Conservation (phyloP, 2,797 vertebrate species). For the Heterohyrax brucei region DNA sequence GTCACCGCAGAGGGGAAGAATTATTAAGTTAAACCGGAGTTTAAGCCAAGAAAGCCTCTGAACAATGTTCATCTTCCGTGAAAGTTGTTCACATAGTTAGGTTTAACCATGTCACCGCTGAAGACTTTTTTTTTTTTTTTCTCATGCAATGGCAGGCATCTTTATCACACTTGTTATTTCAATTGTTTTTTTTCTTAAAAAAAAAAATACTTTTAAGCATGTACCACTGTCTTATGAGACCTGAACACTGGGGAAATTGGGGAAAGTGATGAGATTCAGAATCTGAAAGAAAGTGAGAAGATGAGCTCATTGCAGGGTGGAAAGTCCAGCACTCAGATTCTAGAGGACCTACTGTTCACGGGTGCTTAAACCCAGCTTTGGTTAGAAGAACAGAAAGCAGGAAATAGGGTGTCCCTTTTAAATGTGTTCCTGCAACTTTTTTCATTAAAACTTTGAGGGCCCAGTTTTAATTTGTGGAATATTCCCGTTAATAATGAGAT, state of each 20-base stretch:
- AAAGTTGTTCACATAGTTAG: constrained; percentile 90
- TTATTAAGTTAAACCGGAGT: constrained; percentile 93
- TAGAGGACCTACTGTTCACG: background rate
- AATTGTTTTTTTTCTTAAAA: constrained; percentile 25
- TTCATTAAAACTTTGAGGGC: constrained; percentile 92
- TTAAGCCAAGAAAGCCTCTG: constrained; percentile 92
- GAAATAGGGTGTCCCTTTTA: constrained; percentile 83
- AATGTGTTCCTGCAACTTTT: constrained; percentile 91
- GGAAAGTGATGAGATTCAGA: background rate
- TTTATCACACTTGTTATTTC: constrained; percentile 79
- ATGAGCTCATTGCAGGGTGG: background rate
- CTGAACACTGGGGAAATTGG: constrained; percentile 56
- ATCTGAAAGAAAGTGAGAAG: background rate
- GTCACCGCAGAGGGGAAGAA: constrained; percentile 93
- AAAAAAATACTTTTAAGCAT: constrained; percentile 79
- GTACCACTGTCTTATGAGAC: constrained; percentile 75
- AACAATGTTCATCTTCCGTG: constrained; percentile 92
- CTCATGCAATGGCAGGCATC: background rate
- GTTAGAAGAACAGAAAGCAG: constrained; percentile 57
- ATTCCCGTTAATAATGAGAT: constrained; percentile 95
- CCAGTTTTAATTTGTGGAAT: constrained; percentile 93
- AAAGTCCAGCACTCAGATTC: background rate
- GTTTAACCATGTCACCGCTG: constrained; percentile 92
- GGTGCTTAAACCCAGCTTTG: background rate
- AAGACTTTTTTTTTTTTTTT: constrained; percentile 86